Conservation (phyloP, 2,888 invertebrate genomes). For the Erannis defoliaria region DNA sequence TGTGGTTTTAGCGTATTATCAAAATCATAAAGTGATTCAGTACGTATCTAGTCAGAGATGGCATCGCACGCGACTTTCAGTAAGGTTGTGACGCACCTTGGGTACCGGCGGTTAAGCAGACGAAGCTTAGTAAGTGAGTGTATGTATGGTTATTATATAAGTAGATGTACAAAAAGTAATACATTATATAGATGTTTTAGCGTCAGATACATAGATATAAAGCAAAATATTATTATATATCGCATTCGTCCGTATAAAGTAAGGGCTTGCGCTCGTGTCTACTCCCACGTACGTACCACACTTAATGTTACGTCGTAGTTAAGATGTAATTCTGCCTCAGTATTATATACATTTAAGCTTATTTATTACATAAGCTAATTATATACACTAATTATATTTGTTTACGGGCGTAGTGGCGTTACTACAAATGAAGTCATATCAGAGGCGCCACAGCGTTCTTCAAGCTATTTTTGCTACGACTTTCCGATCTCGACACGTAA, state of each 20-base stretch:
- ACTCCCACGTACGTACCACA: conserved; percentile 85
- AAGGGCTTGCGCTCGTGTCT: conserved; percentile 86
- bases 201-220: conserved; percentile 87
- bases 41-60: conserved; percentile 62
- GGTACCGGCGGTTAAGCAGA: conserved; percentile 75
- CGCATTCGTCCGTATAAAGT: conserved; percentile 86
- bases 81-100: conserved; percentile 73
- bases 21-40: conserved; percentile 54
- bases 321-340: conserved; percentile 87
- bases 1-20: conserved; percentile 51
- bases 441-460: conserved; percentile 74
- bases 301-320: conserved; percentile 86
- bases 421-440: conserved; percentile 84
- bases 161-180: conserved; percentile 87
- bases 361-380: conserved; percentile 86
- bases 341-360: conserved; percentile 87
- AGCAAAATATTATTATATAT: conserved; percentile 86
- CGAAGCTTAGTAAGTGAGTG: conserved; percentile 85
- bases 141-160: conserved; percentile 84
- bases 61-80: conserved; percentile 41
- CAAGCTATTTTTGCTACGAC: conserved; percentile 59
- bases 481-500: conserved; percentile 1
- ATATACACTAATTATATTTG: conserved; percentile 84
- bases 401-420: conserved; percentile 83
- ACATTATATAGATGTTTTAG: conserved; percentile 87